These are phyloP conservation scores for Semotilus atromaculatus DNA, from an alignment of 2,797 vertebrate genomes.

Conservation along the genomic window DNA sequence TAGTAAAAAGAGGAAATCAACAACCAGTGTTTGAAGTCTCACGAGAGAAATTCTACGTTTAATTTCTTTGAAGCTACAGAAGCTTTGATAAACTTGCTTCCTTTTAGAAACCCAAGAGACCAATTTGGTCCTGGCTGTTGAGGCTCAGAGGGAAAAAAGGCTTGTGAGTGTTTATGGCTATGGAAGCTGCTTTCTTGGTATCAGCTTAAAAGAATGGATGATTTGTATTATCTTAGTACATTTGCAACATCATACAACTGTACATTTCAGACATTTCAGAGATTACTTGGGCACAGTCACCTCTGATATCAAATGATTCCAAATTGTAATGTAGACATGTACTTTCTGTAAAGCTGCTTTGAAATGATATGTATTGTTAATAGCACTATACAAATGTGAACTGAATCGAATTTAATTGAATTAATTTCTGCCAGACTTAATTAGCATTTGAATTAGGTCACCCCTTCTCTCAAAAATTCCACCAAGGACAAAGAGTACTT, in stretches of 20 bases:
- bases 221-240: no score
- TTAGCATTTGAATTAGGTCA: neutral
- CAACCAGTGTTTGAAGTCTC: constrained; percentile 25
- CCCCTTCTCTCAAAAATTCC: neutral
- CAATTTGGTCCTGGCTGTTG: constrained; percentile 6
- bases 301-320: no score
- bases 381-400: no score
- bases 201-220: no score
- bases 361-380: no score
- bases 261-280: no score
- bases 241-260: no score
- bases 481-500: neutral
- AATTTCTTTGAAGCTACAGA: constrained; percentile 38
- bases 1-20: neutral
- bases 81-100: constrained; percentile 31
- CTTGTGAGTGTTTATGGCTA: neutral
- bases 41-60: neutral
- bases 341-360: no score
- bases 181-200: neutral
- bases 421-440: neutral
- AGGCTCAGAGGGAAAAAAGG: neutral
- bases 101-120: constrained; percentile 18
- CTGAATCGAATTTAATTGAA: no score
- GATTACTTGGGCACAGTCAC: no score
- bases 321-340: no score